Conservation (phyloP, 2,888 invertebrate genomes). For the Stenoptilia bipunctidactyla region DNA sequence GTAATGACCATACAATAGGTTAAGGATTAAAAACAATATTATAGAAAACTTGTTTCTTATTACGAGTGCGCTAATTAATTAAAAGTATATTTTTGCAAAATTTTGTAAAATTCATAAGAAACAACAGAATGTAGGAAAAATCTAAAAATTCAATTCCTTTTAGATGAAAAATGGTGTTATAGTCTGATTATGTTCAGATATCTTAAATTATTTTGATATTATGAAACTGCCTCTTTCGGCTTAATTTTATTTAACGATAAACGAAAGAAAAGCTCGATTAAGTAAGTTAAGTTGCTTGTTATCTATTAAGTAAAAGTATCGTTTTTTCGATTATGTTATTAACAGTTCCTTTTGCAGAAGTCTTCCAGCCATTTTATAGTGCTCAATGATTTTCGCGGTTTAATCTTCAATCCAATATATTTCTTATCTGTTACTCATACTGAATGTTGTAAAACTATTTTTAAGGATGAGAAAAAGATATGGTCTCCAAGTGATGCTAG, state of each 20-base stretch:
- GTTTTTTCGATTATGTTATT: not conserved
- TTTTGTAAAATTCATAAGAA: too few species aligned
- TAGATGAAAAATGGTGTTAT: not conserved
- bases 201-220: too few species aligned
- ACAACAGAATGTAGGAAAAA: too few species aligned
- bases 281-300: conserved; percentile 1
- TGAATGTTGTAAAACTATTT: too few species aligned
- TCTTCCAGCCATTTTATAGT: conserved; percentile 43
- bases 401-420: conserved; percentile 3
- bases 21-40: too few species aligned
- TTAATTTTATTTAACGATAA: not conserved
- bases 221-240: too few species aligned
- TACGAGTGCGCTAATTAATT: too few species aligned
- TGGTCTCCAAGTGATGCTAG: conserved; percentile 14
- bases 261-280: not conserved
- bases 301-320: not conserved
- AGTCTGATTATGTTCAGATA: too few species aligned
- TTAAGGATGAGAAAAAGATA: not conserved
- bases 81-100: too few species aligned
- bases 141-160: conserved; percentile 4
- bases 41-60: too few species aligned
- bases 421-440: too few species aligned
- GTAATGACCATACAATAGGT: too few species aligned
- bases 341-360: conserved; percentile 28
- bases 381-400: conserved; percentile 24